Percentiles rank a stretch among this genome's conserved stretches.
Conservation (phyloP, 2,888 invertebrate species). For the Caenorhabditis wallacei region DNA sequence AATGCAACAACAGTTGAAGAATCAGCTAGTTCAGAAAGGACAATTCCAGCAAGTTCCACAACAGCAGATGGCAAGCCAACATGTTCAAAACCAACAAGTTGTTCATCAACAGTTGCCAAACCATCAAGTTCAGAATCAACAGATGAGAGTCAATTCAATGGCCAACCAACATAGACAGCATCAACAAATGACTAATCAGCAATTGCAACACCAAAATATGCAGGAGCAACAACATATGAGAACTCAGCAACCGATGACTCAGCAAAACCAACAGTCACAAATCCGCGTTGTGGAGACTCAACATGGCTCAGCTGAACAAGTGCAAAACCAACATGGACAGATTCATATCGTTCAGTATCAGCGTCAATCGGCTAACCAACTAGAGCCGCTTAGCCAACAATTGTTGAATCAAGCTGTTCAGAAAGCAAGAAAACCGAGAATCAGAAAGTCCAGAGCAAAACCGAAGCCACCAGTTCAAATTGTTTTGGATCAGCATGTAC, state of each 20-base stretch:
- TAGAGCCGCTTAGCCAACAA: not conserved
- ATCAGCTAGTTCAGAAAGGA: too few relatives aligned
- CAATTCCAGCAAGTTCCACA: not conserved
- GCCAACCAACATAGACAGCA: not conserved
- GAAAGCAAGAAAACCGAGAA: not conserved
- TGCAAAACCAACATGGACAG: not conserved
- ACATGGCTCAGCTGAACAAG: not conserved
- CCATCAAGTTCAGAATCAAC: too few relatives aligned
- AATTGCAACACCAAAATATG: not conserved
- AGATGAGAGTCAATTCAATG: too few relatives aligned
- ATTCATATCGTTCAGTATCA: not conserved
- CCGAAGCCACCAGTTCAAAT: not conserved
- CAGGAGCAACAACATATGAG: not conserved
- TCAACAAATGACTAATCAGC: not conserved
- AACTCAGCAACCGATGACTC: too few relatives aligned
- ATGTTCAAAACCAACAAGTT: not conserved
- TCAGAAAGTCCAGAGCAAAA: not conserved
- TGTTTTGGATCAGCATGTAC: not conserved
- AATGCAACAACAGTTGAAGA: too few relatives aligned
- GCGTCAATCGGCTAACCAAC: too few relatives aligned
- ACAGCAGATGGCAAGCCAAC: slow-evolving; percentile 11
- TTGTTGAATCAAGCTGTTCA: not conserved
- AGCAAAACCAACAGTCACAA: not conserved
- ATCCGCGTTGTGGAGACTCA: not conserved
- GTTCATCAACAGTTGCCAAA: not conserved